Evolutionary conservation across 1,140 invertebrate species (phyloP).

Genomic region (Meloidogyne exigua): DNA sequence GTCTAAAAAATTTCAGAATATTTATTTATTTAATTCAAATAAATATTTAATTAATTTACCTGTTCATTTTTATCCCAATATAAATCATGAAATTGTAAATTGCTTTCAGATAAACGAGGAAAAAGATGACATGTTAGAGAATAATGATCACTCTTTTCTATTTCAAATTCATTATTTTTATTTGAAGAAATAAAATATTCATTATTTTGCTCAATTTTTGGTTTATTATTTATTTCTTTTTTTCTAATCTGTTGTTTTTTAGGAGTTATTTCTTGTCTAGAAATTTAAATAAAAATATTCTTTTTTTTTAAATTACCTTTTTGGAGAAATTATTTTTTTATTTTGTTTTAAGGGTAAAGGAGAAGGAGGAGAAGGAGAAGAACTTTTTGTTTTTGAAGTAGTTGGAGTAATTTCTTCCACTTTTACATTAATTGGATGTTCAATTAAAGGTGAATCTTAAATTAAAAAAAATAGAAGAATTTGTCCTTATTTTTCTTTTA

Average conservation of each 20-base stretch:
- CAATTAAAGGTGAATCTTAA: neutral
- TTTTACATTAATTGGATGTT: neutral
- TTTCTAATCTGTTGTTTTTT: neutral
- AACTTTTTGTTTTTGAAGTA: neutral
- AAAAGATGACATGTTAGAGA: constrained; percentile 43
- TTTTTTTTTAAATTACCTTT: no score
- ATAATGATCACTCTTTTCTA: constrained; percentile 27
- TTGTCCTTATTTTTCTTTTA: no score
- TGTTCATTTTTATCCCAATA: constrained; percentile 40
- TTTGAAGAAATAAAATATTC: no score
- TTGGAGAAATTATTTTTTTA: neutral
- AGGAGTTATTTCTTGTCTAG: neutral
- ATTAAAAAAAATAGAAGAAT: no score
- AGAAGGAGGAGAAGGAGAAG: neutral
- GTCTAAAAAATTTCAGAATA: no score
- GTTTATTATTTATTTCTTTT: neutral
- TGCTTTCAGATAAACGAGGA: constrained; percentile 41
- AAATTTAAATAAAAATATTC: neutral
- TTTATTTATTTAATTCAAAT: no score
- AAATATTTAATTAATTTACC: neutral
- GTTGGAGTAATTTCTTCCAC: neutral
- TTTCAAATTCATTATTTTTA: neutral
- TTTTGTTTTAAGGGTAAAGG: no score
- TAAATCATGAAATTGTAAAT: constrained; percentile 46
- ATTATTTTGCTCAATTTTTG: neutral